Base-by-base conservation (phyloP, 2,888 invertebrate genomes). In the Nyleta sp. region DNA sequence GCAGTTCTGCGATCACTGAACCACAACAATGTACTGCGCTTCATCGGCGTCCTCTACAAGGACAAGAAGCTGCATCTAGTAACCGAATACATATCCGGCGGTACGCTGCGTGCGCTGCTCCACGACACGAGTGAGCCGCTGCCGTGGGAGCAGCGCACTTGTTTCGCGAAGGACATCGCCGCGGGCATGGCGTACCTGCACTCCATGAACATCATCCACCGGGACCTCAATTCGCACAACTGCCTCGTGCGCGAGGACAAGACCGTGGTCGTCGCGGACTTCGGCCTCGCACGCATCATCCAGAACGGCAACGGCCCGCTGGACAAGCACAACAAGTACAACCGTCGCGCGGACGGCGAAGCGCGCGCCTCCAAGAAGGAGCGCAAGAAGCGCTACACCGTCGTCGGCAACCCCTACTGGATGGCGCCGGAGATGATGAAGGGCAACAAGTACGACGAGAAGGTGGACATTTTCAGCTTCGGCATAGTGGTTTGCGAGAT, bases 401-500 rank as follows among this genome's bases (percentile, higher is more conserved):
- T 98, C 24, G 98, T 98, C 0, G 98, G 98, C 1, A 98, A 97
- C 92, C 98, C 98, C 0, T 98, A 98, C 91, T 98, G 98, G 98
- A 98, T 98, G 98, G 98, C 98, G 0, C 98, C 98, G 0, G 98
- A 98, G 91, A 98, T 98, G 98, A 97, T 98, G 96, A 97, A 96
- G 90, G 98, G 98, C 17, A 96, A 97, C 86, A 96, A 96, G 81
- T 98, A 98, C 90, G 98, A 98, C 87, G 98, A 98, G 89, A 97
- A 97, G 91, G 98, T 98, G 0, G 98, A 98, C 87, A 95, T 98
- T 77, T 98, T 98, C 91, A 98, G 98, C 22, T 98, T 97, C 91
- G 98, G 98, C 31, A 98, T 98, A 81, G 95, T 98, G 75, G 92
- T 98, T 2, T 98, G 98, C 89, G 98, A 98, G 95, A 97, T 98